Evolutionary conservation across 2,113 vertebrate species (phyloP), one percentile per base, ranked within the genome.

Genomic region (Zingel zingel): DNA sequence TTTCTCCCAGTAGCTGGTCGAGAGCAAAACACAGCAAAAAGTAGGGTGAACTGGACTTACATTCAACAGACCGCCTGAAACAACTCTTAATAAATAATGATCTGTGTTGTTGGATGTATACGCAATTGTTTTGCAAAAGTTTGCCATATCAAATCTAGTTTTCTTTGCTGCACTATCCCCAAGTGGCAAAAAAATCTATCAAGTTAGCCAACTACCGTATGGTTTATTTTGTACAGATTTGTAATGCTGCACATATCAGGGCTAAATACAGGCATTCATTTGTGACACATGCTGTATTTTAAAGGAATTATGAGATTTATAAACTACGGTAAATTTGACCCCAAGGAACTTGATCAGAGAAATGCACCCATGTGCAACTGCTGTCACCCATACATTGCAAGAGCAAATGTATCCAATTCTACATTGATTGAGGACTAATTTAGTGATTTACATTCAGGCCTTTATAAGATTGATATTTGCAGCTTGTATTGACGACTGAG

Each of bases 361-460:
- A 75, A 78, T 85, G 43, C 51, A 75, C 27, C 64, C 63, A 63
- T 54, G 64, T 51, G 56, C 33, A 62, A 39, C 72, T 74, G 59
- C 58, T 36, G 47, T 68, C 66, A 57, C 30, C 16, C 51, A 58
- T 19, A 66, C 36, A 36, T 23, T 79, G 57, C 33, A 69, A 66
- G 65, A 75, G 54, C 74, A 82, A 16, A 25, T 57, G 36, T 27
- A n/a, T 57, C 51, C 53, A 14, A 57, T 74, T 56, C 48, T 63
- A 67, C 5, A 48, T 36, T 53, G 50, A 51, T 39, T 39, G 50
- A 15, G 21, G 12, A 69, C 30, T 23, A 23, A 54, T 39, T 39
- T 5, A 62, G 48, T 74, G 74, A 82, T 83, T 83, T 92, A 93
- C 92, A 93, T 92, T 92, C 90, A 92, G 77, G 69, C 79, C 84